Conservation (phyloP, 64 coral and sea anemone species). For the Actinia tenebrosa region DNA sequence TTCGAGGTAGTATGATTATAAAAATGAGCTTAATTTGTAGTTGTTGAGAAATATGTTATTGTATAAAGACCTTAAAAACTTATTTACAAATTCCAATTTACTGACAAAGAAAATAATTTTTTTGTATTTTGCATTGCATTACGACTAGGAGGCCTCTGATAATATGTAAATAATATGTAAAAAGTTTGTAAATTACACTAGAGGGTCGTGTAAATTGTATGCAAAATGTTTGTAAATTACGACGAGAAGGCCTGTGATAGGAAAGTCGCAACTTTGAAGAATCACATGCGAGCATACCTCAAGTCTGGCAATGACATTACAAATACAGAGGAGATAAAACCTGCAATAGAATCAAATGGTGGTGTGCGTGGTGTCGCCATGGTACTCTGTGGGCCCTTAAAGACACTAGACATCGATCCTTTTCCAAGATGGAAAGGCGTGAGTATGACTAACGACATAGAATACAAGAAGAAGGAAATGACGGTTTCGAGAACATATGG, state of each 20-base stretch:
- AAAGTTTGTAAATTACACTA: no score
- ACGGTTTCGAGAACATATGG: slow-evolving; percentile 18
- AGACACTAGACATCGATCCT: background rate
- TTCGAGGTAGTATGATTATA: no score
- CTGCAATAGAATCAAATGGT: slow-evolving; percentile 24
- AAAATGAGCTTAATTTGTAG: no score
- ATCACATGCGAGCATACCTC: background rate
- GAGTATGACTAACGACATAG: background rate
- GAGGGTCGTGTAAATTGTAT: no score
- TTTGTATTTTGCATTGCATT: no score
- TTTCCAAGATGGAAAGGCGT: slow-evolving; percentile 16
- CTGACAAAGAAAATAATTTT: no score
- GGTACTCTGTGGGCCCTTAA: slow-evolving; percentile 22
- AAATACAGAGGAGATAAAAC: slow-evolving; percentile 26
- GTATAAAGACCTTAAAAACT: no score
- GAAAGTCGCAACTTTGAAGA: background rate
- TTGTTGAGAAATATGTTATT: no score
- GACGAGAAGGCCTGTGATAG: slow-evolving; percentile 1
- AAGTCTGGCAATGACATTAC: background rate
- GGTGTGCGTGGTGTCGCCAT: slow-evolving; percentile 17
- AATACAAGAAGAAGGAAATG: slow-evolving; percentile 1
- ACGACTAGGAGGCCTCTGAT: no score
- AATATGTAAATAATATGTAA: no score
- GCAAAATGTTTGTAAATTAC: no score
- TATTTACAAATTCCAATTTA: no score